These are phyloP conservation scores for Plebejus argus DNA, from an alignment of 2,888 invertebrate species.

Conservation along the genomic window DNA sequence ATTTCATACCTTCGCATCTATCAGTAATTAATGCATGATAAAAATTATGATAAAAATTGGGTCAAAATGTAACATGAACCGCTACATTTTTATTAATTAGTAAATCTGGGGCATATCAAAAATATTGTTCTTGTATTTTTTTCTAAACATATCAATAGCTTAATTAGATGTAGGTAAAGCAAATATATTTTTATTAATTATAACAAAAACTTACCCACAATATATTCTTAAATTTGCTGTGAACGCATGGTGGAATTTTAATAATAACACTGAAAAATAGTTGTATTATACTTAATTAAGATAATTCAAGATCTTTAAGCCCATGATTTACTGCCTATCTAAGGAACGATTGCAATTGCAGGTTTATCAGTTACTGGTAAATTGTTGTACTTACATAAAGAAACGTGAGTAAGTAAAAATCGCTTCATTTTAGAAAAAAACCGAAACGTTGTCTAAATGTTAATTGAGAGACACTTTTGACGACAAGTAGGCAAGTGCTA, in stretches of 20 bases:
- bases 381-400: not conserved
- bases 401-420: not conserved
- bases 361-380: too few species aligned
- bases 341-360: not conserved
- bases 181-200: not conserved
- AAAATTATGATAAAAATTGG: too few species aligned
- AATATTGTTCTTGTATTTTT: too few species aligned
- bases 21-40: too few species aligned
- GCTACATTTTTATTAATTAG: too few species aligned
- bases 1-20: too few species aligned
- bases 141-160: too few species aligned
- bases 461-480: not conserved
- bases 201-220: constrained; percentile 29
- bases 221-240: constrained; percentile 36
- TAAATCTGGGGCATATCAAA: too few species aligned
- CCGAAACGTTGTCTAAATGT: not conserved
- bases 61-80: too few species aligned
- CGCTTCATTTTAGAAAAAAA: not conserved
- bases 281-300: not conserved
- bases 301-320: not conserved
- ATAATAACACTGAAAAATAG: constrained; percentile 22
- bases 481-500: not conserved
- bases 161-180: not conserved
- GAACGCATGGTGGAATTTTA: not conserved
- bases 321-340: not conserved